These are phyloP conservation scores for Cebus imitator DNA, from an alignment of 2,113 vertebrate genomes.

Conservation along the genomic window DNA sequence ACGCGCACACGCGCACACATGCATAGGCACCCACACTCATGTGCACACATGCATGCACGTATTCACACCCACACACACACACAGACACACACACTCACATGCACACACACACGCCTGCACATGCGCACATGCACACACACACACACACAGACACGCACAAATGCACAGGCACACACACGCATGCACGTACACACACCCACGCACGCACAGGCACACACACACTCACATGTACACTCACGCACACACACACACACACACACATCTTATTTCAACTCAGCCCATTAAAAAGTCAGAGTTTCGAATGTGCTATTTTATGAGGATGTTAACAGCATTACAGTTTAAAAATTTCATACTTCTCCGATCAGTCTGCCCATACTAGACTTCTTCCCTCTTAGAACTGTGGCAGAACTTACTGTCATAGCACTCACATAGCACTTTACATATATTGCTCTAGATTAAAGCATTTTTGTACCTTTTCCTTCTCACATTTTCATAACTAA, in stretches of 20 bases:
- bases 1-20: too few species aligned
- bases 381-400: neutral
- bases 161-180: too few species aligned
- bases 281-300: neutral
- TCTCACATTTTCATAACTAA: slow-evolving; percentile 9
- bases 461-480: neutral
- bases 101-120: too few species aligned
- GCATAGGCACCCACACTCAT: neutral
- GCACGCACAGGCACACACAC: accelerated
- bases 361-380: neutral
- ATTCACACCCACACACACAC: too few species aligned
- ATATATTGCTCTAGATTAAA: neutral
- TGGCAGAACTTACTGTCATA: neutral
- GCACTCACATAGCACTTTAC: neutral
- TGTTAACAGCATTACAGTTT: neutral
- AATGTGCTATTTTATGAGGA: neutral
- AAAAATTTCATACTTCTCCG: neutral
- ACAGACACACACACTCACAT: too few species aligned
- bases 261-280: neutral
- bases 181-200: too few species aligned
- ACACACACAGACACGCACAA: too few species aligned
- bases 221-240: too few species aligned
- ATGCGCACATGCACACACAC: too few species aligned
- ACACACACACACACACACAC: neutral
- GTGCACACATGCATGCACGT: too few species aligned